phyloP scores from a whole-genome alignment of 2,113 vertebrate species.

The Zosterops japonicus region DNA sequence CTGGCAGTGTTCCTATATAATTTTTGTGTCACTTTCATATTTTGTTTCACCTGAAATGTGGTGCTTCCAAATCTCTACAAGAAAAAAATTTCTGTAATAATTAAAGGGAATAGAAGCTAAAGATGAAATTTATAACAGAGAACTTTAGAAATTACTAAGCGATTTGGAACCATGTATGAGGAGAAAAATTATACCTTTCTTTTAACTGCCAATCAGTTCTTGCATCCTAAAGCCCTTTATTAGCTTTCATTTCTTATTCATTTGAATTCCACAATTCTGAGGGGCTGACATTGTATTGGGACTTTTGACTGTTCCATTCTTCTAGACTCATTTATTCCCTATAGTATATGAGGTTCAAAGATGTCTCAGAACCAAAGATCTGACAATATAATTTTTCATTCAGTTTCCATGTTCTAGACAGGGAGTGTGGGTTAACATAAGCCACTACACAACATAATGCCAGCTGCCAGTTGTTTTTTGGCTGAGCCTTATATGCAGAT shows the following conservation, averaged over 20 bases:
- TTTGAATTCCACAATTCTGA: neutral
- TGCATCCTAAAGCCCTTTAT: neutral
- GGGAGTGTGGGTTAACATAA: neutral
- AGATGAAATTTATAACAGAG: neutral
- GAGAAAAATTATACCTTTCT: neutral
- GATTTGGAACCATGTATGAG: neutral
- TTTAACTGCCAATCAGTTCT: neutral
- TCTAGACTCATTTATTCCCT: neutral
- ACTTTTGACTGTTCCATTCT: neutral
- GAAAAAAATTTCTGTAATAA: neutral
- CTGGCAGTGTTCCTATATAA: neutral
- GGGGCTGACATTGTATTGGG: neutral
- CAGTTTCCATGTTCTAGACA: neutral
- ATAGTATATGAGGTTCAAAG: neutral
- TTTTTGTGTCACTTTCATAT: neutral
- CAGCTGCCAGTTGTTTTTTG: neutral
- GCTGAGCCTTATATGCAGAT: neutral
- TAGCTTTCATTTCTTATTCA: neutral
- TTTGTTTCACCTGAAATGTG: neutral
- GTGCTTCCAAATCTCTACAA: neutral
- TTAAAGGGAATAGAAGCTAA: neutral
- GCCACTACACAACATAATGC: neutral
- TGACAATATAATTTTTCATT: neutral
- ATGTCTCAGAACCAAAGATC: neutral
- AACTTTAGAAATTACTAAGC: neutral